Conservation (phyloP, 23 tunicate genomes). For the Ciona savignyi region DNA sequence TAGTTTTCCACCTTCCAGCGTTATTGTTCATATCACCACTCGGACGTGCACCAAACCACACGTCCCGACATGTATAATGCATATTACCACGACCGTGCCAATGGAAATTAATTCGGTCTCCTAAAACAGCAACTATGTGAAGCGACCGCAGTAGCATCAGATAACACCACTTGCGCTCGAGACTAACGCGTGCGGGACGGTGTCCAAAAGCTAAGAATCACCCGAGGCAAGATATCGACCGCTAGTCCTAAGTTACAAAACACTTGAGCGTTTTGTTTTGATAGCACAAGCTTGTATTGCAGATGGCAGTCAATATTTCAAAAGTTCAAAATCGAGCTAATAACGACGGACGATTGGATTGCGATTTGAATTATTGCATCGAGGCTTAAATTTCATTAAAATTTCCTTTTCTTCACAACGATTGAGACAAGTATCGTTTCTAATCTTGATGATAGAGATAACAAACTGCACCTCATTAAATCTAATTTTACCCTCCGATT, state of each 20-base stretch:
- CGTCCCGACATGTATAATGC: not conserved
- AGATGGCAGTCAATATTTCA: not conserved
- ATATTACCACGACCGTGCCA: not conserved
- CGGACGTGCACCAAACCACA: not conserved
- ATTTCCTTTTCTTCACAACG: not conserved
- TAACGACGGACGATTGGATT: not conserved
- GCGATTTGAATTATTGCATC: not conserved
- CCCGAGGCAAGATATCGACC: not conserved
- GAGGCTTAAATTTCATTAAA: not conserved
- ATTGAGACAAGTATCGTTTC: no score
- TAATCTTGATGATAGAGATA: not conserved
- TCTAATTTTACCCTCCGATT: not conserved
- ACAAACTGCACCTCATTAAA: not conserved
- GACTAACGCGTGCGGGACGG: not conserved
- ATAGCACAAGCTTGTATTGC: not conserved
- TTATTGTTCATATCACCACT: not conserved
- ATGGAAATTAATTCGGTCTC: not conserved
- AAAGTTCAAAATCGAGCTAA: not conserved
- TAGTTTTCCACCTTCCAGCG: not conserved
- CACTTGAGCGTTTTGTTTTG: not conserved
- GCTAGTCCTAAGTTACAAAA: not conserved
- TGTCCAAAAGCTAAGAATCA: not conserved
- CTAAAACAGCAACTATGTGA: not conserved
- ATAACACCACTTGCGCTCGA: not conserved
- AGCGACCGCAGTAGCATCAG: not conserved